Conservation (phyloP, 2,888 invertebrate species). For the Apamea epomidion region DNA sequence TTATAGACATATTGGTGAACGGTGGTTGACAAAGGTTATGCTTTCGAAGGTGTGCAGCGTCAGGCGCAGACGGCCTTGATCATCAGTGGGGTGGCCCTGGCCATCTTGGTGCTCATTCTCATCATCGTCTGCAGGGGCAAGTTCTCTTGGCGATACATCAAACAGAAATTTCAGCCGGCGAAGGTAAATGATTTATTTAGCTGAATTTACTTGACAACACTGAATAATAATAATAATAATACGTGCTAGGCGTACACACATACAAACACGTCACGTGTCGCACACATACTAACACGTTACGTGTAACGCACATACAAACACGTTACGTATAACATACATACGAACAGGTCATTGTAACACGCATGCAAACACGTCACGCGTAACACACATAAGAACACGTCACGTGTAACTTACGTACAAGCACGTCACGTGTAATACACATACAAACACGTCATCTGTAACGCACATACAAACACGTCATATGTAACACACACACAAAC, state of each 20-base stretch:
- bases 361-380: too few species aligned
- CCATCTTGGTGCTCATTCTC: slow-evolving; percentile 79
- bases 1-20: slow-evolving; percentile 18
- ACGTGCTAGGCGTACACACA: background rate
- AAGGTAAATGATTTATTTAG: slow-evolving; percentile 75
- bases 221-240: background rate
- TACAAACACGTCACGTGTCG: background rate
- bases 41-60: slow-evolving; percentile 80
- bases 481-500: background rate
- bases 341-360: too few species aligned
- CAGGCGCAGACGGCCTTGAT: slow-evolving; percentile 85
- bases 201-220: background rate
- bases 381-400: background rate
- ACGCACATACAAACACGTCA: too few species aligned
- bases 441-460: background rate
- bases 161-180: slow-evolving; percentile 85
- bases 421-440: background rate
- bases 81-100: slow-evolving; percentile 83
- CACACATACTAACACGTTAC: background rate
- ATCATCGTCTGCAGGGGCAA: slow-evolving; percentile 81
- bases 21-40: slow-evolving; percentile 44
- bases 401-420: background rate
- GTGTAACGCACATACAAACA: background rate
- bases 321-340: background rate
- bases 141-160: slow-evolving; percentile 84